Evolutionary conservation across 2,113 vertebrate genomes (phyloP), one percentile per base, ranked within the genome.

Genomic region (Echinops telfairi): DNA sequence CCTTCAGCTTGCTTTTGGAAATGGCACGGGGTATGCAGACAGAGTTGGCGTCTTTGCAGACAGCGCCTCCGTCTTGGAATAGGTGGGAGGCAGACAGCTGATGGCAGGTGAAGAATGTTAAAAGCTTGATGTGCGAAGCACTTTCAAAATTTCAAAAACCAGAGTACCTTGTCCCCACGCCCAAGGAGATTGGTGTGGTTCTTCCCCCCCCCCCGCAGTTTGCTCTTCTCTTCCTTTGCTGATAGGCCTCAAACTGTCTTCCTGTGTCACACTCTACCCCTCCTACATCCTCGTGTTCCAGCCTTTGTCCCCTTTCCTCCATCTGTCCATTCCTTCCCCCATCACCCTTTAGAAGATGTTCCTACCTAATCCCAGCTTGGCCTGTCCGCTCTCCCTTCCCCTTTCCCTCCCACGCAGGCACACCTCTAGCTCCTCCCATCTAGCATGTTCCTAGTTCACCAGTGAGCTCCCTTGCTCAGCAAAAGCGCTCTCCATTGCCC

Each of bases 101-200:
- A 90, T 75, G 95, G 85, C 79, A 88, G 85, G 87, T 88, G 19
- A 96, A 89, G 87, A 95, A 94, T 94, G 87, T 94, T 86, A 66
- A 79, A 58, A 88, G 82, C 75, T 86, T 92, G 95, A 94, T 81
- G 95, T 91, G 95, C 36, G 91, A 76, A 96, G 75, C 70, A 75
- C 20, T 91, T 94, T 95, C 90, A 90, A 53, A 89, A 89, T 95
- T 64, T 87, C 43, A 47, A 47, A 76, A 84, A 64, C 92, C 73
- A 78, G 79, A 75, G 89, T 90, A 92, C 17, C 33, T 86, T 58
- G 62, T 92, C 70, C 62, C 88, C 75, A 40, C 73, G 47, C 78
- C 85, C 62, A 5, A 86, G 70, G 66, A 81, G 94, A 86, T 80
- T 75, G 19, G 17, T 33, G 36, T 17, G 82, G 20, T 57, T 36